Base-by-base conservation (phyloP, 1,140 invertebrate genomes). In the Apis dorsata region DNA sequence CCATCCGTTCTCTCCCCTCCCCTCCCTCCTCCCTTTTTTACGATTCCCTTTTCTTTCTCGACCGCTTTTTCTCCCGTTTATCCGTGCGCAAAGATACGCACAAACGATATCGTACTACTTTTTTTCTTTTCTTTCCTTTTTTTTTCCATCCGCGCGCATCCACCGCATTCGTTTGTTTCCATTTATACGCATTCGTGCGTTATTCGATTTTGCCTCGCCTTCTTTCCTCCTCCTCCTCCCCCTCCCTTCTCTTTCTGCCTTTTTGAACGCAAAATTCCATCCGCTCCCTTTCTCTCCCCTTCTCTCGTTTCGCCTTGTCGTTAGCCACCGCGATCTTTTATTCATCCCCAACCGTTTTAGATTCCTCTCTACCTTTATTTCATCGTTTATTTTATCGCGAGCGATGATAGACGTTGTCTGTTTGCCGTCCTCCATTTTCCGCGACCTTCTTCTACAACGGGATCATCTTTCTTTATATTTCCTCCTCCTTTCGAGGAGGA, bases 261-360 rank as follows among this genome's bases (percentile, higher is more conserved):
- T 8, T 15, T 19, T 17, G 13, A 69, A 68, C 44, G 63, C n/a
- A 62, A 44, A 86, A 87, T 81, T 44, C 28, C 28, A 21, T 13
- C 49, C 2, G 51, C n/a, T 51, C 1, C 24, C 17, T 4, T 24
- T 21, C 19, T n/a, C 15, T 19, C 72, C 13, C 2, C 34, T 2
- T 34, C 34, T 28, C 28, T n/a, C 72, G 57, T 55, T 62, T 44
- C 19, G 19, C 19, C n/a, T n/a, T 60, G 63, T 60, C 55, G 57
- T 69, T 69, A 77, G 49, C 73, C 28, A 19, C 28, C n/a, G 55
- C 21, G 17, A 82, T 82, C 60, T 77, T 77, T 82, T 70, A 77
- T 82, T 82, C 80, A 69, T 81, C 28, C 34, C 15, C n/a, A 19
- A 53, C 53, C 53, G 34, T 73, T 74, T 55, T 28, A 53, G 28